These are phyloP conservation scores for Fabriciana adippe DNA, from an alignment of 2,888 invertebrate genomes.

Conservation along the genomic window DNA sequence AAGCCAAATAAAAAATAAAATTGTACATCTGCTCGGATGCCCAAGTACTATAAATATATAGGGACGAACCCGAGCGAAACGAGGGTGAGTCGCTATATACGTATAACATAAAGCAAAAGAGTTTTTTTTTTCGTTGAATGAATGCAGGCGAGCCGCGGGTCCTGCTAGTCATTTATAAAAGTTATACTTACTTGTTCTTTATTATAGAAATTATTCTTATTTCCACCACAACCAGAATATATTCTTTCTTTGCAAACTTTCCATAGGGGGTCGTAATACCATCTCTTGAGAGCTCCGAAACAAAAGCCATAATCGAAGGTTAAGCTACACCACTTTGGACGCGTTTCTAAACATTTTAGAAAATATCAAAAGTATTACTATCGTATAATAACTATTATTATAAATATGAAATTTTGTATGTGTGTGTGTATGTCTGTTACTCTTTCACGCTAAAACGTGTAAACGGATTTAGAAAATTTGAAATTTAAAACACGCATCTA, in stretches of 20 bases:
- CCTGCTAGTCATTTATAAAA: neutral
- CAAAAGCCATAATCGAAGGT: conserved; percentile 72
- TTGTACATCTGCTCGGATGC: no score
- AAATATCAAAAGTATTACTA: conserved; percentile 8
- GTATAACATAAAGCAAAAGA: no score
- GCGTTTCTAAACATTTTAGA: conserved; percentile 37
- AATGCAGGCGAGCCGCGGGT: no score
- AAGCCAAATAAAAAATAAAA: no score
- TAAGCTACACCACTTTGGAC: conserved; percentile 60
- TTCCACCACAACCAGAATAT: conserved; percentile 74
- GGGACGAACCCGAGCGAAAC: no score
- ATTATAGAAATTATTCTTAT: conserved; percentile 68
- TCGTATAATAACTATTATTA: neutral
- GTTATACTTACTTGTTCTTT: conserved; percentile 52
- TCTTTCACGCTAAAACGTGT: no score
- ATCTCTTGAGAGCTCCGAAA: conserved; percentile 60
- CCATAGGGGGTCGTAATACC: conserved; percentile 63
- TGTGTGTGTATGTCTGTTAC: no score
- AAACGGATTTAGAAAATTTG: neutral
- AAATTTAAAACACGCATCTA: no score
- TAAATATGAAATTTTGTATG: neutral
- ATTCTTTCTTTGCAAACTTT: conserved; percentile 64
- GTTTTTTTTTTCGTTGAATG: no score
- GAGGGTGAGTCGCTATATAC: no score
- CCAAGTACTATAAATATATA: no score